phyloP scores from a whole-genome alignment of 2,888 invertebrate genomes.

The Buathra laborator region DNA sequence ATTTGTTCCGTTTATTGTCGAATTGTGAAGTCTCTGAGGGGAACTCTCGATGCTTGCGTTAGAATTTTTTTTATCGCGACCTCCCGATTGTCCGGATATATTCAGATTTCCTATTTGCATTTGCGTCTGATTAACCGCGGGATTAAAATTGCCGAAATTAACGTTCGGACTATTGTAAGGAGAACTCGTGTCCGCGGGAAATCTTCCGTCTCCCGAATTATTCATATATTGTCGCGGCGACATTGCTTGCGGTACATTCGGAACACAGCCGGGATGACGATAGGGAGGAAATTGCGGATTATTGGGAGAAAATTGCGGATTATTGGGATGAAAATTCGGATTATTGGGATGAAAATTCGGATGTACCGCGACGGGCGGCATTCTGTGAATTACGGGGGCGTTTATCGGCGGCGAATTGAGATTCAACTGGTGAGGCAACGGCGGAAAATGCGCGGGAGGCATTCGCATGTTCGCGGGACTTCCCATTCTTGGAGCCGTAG shows the following conservation, averaged over 20 bases:
- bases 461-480: neutral
- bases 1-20: conserved; percentile 52
- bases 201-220: conserved; percentile 13
- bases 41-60: conserved; percentile 65
- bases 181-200: conserved; percentile 2
- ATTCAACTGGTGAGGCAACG: conserved; percentile 22
- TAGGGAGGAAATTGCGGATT: neutral
- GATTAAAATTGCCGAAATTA: conserved; percentile 24
- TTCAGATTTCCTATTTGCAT: conserved; percentile 41
- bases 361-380: neutral
- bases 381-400: neutral
- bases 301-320: neutral
- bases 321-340: conserved; percentile 7
- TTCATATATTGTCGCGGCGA: neutral
- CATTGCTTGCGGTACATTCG: conserved; percentile 10
- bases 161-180: conserved; percentile 21
- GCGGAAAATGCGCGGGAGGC: conserved; percentile 35
- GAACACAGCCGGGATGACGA: neutral
- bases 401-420: neutral
- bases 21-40: conserved; percentile 64
- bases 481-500: neutral
- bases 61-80: conserved; percentile 39
- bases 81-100: conserved; percentile 55
- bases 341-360: too few relatives aligned
- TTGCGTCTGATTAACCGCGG: conserved; percentile 35